phyloP scores from a whole-genome alignment of 2,888 invertebrate genomes.

The Eutolmus rufibarbis region DNA sequence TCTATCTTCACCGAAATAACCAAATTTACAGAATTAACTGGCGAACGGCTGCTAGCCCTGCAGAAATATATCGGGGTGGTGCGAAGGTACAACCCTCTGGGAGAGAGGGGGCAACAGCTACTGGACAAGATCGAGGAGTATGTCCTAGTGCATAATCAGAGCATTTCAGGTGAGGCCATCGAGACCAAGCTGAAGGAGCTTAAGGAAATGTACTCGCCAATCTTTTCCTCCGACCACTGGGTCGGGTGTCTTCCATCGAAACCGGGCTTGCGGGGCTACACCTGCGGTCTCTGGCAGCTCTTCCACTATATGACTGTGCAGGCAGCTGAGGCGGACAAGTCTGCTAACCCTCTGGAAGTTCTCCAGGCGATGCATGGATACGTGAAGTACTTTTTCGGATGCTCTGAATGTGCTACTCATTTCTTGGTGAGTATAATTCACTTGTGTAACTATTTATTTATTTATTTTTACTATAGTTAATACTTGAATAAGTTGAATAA shows the following conservation, averaged over 20 bases:
- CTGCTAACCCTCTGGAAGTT: constrained; percentile 71
- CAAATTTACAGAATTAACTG: constrained; percentile 71
- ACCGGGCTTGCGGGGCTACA: constrained; percentile 79
- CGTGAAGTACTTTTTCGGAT: constrained; percentile 91
- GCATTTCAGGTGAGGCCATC: constrained; percentile 67
- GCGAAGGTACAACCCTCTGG: constrained; percentile 80
- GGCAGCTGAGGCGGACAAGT: constrained; percentile 66
- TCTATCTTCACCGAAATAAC: constrained; percentile 85
- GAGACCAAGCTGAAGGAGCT: constrained; percentile 65
- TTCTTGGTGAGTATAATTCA: constrained; percentile 68
- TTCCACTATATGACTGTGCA: constrained; percentile 92
- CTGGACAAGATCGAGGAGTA: constrained; percentile 69
- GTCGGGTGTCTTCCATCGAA: constrained; percentile 84
- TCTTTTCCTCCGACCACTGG: constrained; percentile 68
- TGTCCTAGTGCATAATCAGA: constrained; percentile 64
- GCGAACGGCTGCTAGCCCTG: constrained; percentile 76
- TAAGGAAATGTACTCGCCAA: constrained; percentile 67
- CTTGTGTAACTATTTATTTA: background rate
- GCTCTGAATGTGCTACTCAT: constrained; percentile 87
- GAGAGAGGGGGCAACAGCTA: constrained; percentile 71
- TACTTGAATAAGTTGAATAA: too few relatives aligned
- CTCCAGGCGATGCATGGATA: constrained; percentile 86
- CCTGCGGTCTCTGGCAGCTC: constrained; percentile 93
- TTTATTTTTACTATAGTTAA: too few relatives aligned
- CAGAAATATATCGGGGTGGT: constrained; percentile 77